phyloP scores from a whole-genome alignment of 2,113 vertebrate genomes.

The Irena cyanogastra region DNA sequence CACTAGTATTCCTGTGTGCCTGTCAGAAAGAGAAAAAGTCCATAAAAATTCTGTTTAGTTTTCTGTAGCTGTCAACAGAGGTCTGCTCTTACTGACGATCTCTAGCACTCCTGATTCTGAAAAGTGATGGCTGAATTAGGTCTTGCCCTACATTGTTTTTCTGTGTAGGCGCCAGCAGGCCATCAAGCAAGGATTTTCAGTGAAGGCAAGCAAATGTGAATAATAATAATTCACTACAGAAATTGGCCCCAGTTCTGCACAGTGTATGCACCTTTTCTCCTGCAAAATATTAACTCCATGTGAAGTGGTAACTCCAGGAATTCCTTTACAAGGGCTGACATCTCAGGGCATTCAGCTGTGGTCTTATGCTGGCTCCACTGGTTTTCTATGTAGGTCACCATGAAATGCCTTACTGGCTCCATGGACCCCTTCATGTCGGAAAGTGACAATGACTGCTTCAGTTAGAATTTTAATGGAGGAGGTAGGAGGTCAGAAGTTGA shows the following conservation, averaged over 20 bases:
- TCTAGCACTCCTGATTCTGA: background rate
- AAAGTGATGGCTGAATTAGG: background rate
- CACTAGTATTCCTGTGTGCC: background rate
- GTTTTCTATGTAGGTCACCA: constrained; percentile 16
- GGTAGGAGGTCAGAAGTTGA: background rate
- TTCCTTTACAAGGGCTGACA: background rate
- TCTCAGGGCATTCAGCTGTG: background rate
- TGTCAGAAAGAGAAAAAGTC: background rate
- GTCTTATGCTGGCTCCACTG: background rate
- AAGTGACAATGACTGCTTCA: background rate
- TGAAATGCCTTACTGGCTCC: background rate
- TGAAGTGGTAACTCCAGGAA: background rate
- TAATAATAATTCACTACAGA: background rate
- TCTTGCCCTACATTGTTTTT: background rate
- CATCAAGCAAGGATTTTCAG: background rate
- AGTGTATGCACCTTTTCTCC: background rate
- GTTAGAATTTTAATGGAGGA: background rate
- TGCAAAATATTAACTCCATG: background rate
- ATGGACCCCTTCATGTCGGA: background rate
- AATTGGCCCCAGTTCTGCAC: background rate
- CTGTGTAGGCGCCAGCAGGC: background rate
- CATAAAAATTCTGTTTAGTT: background rate
- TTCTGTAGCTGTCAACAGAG: background rate
- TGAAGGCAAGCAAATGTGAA: background rate
- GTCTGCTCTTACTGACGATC: background rate